Base-by-base conservation (phyloP, 2,797 vertebrate species). In the Notamacropus eugenii region DNA sequence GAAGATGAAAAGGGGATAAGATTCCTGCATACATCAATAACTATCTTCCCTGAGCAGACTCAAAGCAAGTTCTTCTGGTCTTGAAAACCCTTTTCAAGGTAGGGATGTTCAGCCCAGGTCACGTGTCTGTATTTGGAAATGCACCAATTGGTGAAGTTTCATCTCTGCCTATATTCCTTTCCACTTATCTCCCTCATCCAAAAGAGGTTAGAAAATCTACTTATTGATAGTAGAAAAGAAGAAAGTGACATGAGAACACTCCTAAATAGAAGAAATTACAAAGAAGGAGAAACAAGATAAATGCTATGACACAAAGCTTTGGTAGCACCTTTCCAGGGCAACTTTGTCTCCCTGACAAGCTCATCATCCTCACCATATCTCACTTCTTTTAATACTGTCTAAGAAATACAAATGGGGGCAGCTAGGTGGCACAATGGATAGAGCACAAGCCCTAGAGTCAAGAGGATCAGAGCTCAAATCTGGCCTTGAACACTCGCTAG, bases 361-460 rank as follows among this genome's bases (percentile, higher is more conserved):
- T 93, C 28, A 94, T 91, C 55, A 87, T 96, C 93, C 54, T n/a
- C 4, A 59, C 54, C 24, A 96, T 14, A 93, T 58, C 31, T 67
- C 55, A 95, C 0, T 28, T 82, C 82, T 16, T 93, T 91, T 16
- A 93, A 57, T 4, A 93, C 40, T 3, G 93, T 6, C 55, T 14
- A 93, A 93, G 10, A 74, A 74, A 74, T 22, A 40, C 22, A 74
- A 74, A 19, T 74, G 34, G 67, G 13, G 13, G 34, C n/a, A 74
- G n/a, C n/a, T 40, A 19, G 5, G 2, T 22, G n/a, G n/a, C 6
- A 22, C 16, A 40, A 22, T 6, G 16, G n/a, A n/a, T 22, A 74
- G n/a, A 40, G 5, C n/a, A 74, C 16, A 6, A 40, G 62, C 34
- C 34, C 16, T 74, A 16, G 62, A 74, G 34, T 74, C 62, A 14